Conservation (phyloP, 2,888 invertebrate genomes). For the Arenicola marina region DNA sequence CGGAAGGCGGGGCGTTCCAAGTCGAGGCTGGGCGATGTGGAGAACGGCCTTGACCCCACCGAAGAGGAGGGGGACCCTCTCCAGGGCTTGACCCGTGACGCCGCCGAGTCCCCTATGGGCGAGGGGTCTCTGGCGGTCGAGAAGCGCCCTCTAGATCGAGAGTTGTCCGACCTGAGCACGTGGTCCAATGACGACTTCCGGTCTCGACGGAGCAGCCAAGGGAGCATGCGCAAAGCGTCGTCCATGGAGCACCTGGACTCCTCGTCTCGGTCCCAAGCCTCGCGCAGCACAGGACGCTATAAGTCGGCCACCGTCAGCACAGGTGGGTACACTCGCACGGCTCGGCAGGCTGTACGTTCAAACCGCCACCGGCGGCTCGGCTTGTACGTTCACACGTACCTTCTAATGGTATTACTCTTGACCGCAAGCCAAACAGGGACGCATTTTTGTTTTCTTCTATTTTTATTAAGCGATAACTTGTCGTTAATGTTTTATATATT, state of each 20-base stretch:
- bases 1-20: too few species aligned
- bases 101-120: neutral
- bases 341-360: too few species aligned
- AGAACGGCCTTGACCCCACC: too few species aligned
- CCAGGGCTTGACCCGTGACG: constrained; percentile 9
- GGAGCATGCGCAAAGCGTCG: constrained; percentile 30
- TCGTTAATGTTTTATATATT: too few species aligned
- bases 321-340: constrained; percentile 15
- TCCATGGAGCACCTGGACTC: constrained; percentile 29
- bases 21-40: too few species aligned
- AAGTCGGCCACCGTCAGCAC: constrained; percentile 15
- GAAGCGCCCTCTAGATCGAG: constrained; percentile 12
- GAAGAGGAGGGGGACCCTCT: constrained; percentile 23
- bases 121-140: neutral
- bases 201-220: constrained; percentile 25
- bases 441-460: too few species aligned
- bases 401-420: too few species aligned
- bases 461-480: too few species aligned
- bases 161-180: constrained; percentile 22
- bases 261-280: constrained; percentile 10
- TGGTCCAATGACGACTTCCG: constrained; percentile 18
- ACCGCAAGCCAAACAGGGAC: too few species aligned
- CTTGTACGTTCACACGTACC: too few species aligned
- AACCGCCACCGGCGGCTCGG: too few species aligned
- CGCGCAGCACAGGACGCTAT: neutral